Evolutionary conservation across 2,797 vertebrate species (phyloP).

Genomic region (Typhlichthys subterraneus): DNA sequence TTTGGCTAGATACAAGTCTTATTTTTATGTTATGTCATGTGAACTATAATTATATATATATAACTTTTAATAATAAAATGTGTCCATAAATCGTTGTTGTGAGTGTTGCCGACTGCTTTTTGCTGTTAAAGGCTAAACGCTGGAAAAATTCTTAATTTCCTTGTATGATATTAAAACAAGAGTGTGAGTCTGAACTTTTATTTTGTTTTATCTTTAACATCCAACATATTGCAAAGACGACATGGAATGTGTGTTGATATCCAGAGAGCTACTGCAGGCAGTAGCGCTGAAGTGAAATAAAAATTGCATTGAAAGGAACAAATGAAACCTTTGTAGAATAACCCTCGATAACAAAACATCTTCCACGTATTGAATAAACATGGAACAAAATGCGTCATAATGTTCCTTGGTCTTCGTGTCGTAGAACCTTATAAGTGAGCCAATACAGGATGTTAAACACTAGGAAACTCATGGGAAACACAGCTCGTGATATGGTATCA

Average conservation of each 20-base stretch:
- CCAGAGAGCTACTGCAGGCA: slow-evolving; percentile 2
- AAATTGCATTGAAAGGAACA: slow-evolving; percentile 39
- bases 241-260: slow-evolving; percentile 22
- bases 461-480: slow-evolving; percentile 93
- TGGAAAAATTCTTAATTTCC: too few species aligned
- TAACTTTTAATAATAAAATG: too few species aligned
- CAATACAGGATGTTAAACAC: slow-evolving; percentile 95
- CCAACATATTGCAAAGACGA: background rate
- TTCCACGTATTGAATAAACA: slow-evolving; percentile 34
- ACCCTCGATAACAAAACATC: slow-evolving; percentile 47
- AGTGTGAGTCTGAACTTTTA: too few species aligned
- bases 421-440: slow-evolving; percentile 91
- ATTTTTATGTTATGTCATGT: too few species aligned
- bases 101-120: too few species aligned
- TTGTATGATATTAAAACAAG: too few species aligned
- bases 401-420: slow-evolving; percentile 80
- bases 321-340: slow-evolving; percentile 26
- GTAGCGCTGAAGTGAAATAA: slow-evolving; percentile 28
- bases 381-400: slow-evolving; percentile 65
- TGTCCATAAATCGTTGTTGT: too few species aligned
- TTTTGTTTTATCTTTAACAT: background rate
- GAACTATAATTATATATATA: too few species aligned
- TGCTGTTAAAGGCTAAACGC: too few species aligned
- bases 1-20: too few species aligned
- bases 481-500: slow-evolving; percentile 88